phyloP scores from a whole-genome alignment of 2,888 invertebrate species.

The Linyphia triangularis region DNA sequence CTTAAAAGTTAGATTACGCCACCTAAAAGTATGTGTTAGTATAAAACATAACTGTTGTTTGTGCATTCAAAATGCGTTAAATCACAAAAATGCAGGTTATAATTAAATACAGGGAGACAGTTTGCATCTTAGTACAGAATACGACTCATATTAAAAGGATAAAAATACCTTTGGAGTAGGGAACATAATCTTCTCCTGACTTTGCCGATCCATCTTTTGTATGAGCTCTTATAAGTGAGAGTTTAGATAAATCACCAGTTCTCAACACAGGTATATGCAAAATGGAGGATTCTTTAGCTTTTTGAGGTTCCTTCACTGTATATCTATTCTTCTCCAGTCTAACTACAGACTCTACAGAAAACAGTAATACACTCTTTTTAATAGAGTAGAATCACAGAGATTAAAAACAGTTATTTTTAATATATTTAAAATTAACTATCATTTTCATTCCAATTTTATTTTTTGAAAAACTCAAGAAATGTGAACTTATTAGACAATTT shows the following conservation, averaged over 20 bases:
- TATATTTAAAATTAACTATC: too few relatives aligned
- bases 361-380: neutral
- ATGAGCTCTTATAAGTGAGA: slow-evolving; percentile 79
- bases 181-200: slow-evolving; percentile 79
- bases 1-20: too few relatives aligned
- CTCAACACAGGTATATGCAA: slow-evolving; percentile 79
- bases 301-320: slow-evolving; percentile 79
- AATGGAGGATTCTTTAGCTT: slow-evolving; percentile 77
- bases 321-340: slow-evolving; percentile 78
- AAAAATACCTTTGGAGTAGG: slow-evolving; percentile 78
- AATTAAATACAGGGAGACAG: too few relatives aligned
- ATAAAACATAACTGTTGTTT: too few relatives aligned
- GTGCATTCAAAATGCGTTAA: too few relatives aligned
- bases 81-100: too few relatives aligned
- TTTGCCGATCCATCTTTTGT: slow-evolving; percentile 80
- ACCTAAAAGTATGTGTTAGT: too few relatives aligned
- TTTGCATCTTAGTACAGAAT: too few relatives aligned
- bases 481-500: too few relatives aligned
- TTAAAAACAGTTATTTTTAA: too few relatives aligned
- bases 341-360: slow-evolving; percentile 79
- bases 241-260: slow-evolving; percentile 79
- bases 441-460: too few relatives aligned
- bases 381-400: neutral
- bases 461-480: too few relatives aligned
- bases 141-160: neutral